Evolutionary conservation across 2,797 vertebrate genomes (phyloP).

Genomic region (Labroides dimidiatus): DNA sequence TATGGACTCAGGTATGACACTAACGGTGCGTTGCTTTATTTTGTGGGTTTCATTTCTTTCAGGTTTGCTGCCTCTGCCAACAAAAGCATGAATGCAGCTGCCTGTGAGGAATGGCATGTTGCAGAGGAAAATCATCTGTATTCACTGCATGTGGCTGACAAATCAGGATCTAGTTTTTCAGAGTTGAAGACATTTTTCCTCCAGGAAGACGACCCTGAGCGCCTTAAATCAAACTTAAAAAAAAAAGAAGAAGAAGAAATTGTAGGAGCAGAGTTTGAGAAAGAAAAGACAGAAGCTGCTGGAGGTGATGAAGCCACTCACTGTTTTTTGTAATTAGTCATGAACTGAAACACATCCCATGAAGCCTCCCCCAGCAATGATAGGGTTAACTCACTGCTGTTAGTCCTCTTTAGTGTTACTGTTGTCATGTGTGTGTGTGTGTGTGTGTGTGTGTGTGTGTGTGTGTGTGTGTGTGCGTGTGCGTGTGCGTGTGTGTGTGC

Average conservation of each 20-base stretch:
- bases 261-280: background rate
- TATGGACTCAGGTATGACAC: too few species aligned
- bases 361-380: background rate
- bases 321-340: background rate
- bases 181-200: conserved; percentile 11
- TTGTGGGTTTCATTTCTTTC: background rate
- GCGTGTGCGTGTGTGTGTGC: background rate
- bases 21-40: too few species aligned
- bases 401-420: background rate
- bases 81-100: conserved; percentile 12
- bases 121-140: conserved; percentile 26
- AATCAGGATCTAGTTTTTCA: background rate
- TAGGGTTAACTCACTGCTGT: background rate
- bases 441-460: too few species aligned
- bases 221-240: background rate
- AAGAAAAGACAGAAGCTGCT: background rate
- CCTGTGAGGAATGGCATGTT: conserved; percentile 15
- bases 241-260: background rate
- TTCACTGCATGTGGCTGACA: conserved; percentile 17
- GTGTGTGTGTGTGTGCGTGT: too few species aligned
- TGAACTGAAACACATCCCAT: background rate
- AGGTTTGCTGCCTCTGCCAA: background rate
- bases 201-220: conserved; percentile 4
- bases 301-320: background rate
- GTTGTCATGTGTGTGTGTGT: conserved; percentile 13